Evolutionary conservation across 1,140 invertebrate species (phyloP).

Genomic region (Drosophila tropicalis): DNA sequence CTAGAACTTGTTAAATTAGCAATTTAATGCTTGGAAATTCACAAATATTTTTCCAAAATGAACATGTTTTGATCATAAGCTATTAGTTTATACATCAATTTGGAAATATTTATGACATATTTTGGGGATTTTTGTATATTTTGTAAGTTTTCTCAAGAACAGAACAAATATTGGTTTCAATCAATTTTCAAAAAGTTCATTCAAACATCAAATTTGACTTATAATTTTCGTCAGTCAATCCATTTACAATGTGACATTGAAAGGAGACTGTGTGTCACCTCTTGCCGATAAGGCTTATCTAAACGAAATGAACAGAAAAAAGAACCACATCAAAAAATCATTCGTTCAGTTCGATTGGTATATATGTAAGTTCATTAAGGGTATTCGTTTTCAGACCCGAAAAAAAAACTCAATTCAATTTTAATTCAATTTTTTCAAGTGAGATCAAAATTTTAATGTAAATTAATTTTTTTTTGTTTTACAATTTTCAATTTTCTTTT

Average conservation of each 20-base stretch:
- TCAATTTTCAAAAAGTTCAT: neutral
- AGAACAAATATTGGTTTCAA: neutral
- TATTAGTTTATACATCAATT: too few species aligned
- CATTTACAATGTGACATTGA: constrained; percentile 7
- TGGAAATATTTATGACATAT: too few species aligned
- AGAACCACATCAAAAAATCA: neutral
- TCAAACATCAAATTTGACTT: neutral
- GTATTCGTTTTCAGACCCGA: neutral
- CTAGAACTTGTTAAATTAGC: constrained; percentile 1
- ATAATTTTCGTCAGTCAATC: neutral
- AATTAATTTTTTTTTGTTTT: constrained; percentile 59
- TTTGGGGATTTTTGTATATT: too few species aligned
- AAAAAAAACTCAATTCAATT: neutral
- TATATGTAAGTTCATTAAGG: neutral
- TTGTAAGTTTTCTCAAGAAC: neutral
- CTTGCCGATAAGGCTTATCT: constrained; percentile 4
- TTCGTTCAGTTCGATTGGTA: neutral
- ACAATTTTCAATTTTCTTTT: constrained; percentile 60
- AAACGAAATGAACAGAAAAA: neutral
- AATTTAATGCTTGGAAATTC: constrained; percentile 1
- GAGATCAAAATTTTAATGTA: constrained; percentile 78
- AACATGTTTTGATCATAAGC: too few species aligned
- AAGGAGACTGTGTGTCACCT: neutral
- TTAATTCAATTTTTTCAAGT: constrained; percentile 52
- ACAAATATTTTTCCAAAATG: neutral